Conservation (phyloP, 1,140 invertebrate genomes). For the Tetraneura akinire region DNA sequence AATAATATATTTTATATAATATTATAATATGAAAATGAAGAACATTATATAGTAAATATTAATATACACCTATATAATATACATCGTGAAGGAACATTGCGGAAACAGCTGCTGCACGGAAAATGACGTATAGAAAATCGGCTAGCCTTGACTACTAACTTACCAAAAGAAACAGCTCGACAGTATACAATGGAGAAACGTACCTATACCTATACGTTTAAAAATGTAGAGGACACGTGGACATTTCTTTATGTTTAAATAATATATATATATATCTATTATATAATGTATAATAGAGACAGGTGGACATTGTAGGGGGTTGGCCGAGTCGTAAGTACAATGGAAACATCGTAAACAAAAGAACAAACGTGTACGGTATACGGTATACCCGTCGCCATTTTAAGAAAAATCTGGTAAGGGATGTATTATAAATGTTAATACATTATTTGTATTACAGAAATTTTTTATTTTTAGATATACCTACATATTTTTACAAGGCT, state of each 20-base stretch:
- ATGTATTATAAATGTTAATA: too few species aligned
- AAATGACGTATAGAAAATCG: constrained; percentile 10
- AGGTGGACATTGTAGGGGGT: constrained; percentile 41
- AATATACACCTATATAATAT: too few species aligned
- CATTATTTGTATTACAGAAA: too few species aligned
- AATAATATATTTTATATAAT: background rate
- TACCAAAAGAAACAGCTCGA: too few species aligned
- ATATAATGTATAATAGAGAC: too few species aligned
- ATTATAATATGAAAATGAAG: too few species aligned
- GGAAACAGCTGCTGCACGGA: constrained; percentile 14
- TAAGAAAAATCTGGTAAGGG: constrained; percentile 3
- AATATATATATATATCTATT: background rate
- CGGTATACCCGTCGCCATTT: constrained; percentile 40
- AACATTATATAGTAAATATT: too few species aligned
- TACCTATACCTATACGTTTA: too few species aligned
- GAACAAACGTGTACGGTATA: constrained; percentile 30
- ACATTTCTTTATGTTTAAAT: constrained; percentile 33
- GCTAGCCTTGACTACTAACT: constrained; percentile 36
- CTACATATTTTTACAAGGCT: too few species aligned
- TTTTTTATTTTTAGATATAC: too few species aligned
- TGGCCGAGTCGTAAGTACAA: constrained; percentile 2
- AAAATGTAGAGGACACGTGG: background rate
- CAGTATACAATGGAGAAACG: background rate
- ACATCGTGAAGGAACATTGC: background rate
- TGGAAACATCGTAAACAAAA: constrained; percentile 8